A percentile compares a stretch with the other conserved stretches of the same genome.
These are phyloP conservation scores for Xylocampa areola DNA, from an alignment of 2,888 invertebrate genomes.

Conservation along the genomic window DNA sequence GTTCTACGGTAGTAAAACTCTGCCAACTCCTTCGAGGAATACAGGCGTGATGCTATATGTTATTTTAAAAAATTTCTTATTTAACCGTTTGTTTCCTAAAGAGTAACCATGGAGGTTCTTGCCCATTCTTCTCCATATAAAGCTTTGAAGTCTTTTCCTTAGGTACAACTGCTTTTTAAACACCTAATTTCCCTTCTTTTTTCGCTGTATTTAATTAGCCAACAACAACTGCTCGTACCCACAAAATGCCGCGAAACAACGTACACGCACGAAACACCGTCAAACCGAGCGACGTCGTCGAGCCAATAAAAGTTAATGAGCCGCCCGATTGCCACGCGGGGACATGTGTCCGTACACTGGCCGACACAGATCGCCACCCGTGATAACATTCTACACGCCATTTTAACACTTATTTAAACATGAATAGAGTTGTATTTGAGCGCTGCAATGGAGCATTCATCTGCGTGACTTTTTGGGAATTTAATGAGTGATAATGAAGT, in stretches of 20 bases:
- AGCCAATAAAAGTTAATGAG: conserved; percentile 84
- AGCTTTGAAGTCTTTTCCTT: no score
- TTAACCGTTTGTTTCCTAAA: no score
- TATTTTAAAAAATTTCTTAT: no score
- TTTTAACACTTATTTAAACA: conserved; percentile 13
- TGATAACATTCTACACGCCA: conserved; percentile 43
- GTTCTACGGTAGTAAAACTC: no score
- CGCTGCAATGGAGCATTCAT: not conserved
- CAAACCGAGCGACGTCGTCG: conserved; percentile 65
- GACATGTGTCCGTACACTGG: conserved; percentile 61
- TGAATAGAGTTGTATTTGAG: not conserved
- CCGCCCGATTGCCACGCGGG: conserved; percentile 68
- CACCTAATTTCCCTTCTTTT: no score
- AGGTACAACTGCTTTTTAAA: no score
- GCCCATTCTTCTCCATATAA: no score
- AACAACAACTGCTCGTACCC: no score
- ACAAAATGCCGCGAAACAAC: conserved; percentile 53
- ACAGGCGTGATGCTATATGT: no score
- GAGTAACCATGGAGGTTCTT: no score
- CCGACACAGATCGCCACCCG: conserved; percentile 38
- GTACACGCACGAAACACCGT: conserved; percentile 60
- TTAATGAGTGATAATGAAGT: conserved; percentile 46
- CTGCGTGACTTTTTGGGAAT: conserved; percentile 20
- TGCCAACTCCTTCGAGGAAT: no score
- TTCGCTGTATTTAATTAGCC: no score